Conservation (phyloP, 2,888 invertebrate species). For the Drosophila rellima region DNA sequence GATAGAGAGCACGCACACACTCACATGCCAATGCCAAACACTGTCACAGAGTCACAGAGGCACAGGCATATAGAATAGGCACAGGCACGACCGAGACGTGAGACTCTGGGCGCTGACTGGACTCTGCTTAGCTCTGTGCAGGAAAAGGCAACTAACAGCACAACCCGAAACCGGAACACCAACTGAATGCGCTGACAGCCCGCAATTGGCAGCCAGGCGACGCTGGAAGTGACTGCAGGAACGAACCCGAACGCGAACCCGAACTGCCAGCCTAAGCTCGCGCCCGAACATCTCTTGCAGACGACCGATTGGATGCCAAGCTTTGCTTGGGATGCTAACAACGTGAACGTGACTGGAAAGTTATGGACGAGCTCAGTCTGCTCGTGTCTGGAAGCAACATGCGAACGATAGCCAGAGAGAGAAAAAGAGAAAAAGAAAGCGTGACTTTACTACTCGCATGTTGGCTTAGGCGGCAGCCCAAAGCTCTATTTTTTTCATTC, state of each 20-base stretch:
- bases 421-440: constrained; percentile 22
- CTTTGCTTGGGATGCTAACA: constrained; percentile 46
- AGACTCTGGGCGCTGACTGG: constrained; percentile 28
- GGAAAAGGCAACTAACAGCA: constrained; percentile 86
- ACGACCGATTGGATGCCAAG: constrained; percentile 34
- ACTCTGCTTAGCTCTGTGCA: constrained; percentile 71
- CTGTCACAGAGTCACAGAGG: constrained; percentile 24
- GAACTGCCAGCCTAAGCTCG: not conserved
- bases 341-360: constrained; percentile 30
- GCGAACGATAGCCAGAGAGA: constrained; percentile 2
- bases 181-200: constrained; percentile 84
- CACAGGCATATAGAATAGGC: constrained; percentile 31
- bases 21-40: constrained; percentile 21
- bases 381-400: constrained; percentile 42
- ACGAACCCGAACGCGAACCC: constrained; percentile 9
- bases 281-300: constrained; percentile 37
- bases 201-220: constrained; percentile 75
- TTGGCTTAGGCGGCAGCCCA: constrained; percentile 46
- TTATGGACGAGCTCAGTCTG: constrained; percentile 18
- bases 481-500: constrained; percentile 5
- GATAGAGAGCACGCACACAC: constrained; percentile 44
- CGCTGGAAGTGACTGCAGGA: constrained; percentile 77
- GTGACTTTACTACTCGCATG: constrained; percentile 28
- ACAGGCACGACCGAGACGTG: constrained; percentile 60
- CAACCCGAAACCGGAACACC: constrained; percentile 87